Percentiles rank a stretch among this genome's conserved stretches.
Evolutionary conservation across 2,888 invertebrate genomes (phyloP).

Genomic region (Hirtodrosophila duncani): DNA sequence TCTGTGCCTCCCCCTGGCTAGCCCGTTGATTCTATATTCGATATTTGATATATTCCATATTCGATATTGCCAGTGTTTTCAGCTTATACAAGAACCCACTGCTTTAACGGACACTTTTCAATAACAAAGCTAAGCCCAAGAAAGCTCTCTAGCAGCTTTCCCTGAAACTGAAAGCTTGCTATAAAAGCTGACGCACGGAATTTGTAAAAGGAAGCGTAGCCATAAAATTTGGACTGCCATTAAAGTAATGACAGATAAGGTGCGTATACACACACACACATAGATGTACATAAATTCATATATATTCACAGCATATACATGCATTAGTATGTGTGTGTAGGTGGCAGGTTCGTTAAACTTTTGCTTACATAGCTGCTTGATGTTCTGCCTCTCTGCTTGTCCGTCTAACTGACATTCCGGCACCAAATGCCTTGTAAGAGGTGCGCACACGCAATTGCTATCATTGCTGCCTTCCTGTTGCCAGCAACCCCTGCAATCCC

Average conservation of each 20-base stretch:
- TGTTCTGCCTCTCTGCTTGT: conserved; percentile 29
- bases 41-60: too few species aligned
- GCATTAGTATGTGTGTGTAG: conserved; percentile 2
- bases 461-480: background rate
- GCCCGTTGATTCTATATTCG: too few species aligned
- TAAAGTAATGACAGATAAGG: conserved; percentile 11
- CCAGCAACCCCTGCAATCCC: background rate
- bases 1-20: too few species aligned
- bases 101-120: too few species aligned
- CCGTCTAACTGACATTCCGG: conserved; percentile 45
- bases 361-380: conserved; percentile 48
- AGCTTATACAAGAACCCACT: too few species aligned
- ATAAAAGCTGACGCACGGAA: background rate
- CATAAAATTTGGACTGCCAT: background rate
- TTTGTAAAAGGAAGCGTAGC: too few species aligned
- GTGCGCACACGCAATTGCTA: conserved; percentile 53
- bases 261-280: conserved; percentile 22
- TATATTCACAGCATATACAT: conserved; percentile 1
- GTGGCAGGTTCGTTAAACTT: conserved; percentile 69
- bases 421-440: too few species aligned
- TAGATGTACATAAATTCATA: background rate
- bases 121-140: background rate
- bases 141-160: conserved; percentile 12
- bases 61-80: too few species aligned
- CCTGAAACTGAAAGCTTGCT: too few species aligned